Conservation (phyloP, 1,140 invertebrate genomes). For the Pristionchus pacificus region DNA sequence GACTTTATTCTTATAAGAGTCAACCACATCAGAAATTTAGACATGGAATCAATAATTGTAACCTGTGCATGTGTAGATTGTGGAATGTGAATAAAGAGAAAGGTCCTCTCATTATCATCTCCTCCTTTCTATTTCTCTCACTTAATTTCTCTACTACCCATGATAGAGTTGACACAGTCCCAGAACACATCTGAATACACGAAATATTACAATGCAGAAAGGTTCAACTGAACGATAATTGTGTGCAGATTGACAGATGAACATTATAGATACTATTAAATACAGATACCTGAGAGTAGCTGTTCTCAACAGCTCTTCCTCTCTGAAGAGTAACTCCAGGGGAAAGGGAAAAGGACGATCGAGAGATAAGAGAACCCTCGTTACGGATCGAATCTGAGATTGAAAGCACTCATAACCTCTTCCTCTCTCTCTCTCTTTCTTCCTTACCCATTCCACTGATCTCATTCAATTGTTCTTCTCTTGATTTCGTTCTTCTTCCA, state of each 20-base stretch:
- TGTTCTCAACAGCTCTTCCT: not conserved
- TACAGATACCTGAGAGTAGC: not conserved
- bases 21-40: too few species aligned
- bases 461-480: too few species aligned
- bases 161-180: not conserved
- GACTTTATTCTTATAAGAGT: too few species aligned
- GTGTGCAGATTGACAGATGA: too few species aligned
- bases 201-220: too few species aligned
- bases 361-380: not conserved
- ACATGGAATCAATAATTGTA: not conserved
- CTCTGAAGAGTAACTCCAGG: not conserved
- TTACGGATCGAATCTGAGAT: too few species aligned
- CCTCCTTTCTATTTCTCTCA: not conserved
- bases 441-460: too few species aligned
- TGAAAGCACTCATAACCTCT: too few species aligned
- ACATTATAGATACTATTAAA: too few species aligned
- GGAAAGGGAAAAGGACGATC: not conserved
- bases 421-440: too few species aligned
- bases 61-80: not conserved
- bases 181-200: not conserved
- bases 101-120: not conserved
- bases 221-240: too few species aligned
- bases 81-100: conserved; percentile 8
- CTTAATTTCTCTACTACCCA: not conserved
- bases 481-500: too few species aligned